A percentile compares a stretch with the other conserved stretches of the same genome.
Conservation (phyloP, 2,113 vertebrate genomes). For the Tetraodon nigroviridis region DNA sequence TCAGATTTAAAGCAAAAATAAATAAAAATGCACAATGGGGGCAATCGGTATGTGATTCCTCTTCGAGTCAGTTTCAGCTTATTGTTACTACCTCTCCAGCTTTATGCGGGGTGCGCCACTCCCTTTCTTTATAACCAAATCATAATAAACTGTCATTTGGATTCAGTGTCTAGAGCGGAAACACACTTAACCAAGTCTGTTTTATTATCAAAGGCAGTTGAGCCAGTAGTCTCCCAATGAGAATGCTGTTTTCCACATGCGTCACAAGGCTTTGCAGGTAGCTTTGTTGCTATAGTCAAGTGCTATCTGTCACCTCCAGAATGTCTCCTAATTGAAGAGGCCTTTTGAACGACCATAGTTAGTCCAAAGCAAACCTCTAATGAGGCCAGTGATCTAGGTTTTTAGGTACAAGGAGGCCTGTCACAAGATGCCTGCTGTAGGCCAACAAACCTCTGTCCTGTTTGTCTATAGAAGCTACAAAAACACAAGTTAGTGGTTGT, state of each 20-base stretch:
- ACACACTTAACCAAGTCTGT: neutral
- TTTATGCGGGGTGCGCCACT: conserved; percentile 34
- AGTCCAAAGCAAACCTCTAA: neutral
- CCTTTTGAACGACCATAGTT: conserved; percentile 1
- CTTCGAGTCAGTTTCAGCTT: conserved; percentile 14
- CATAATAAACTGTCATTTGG: conserved; percentile 46
- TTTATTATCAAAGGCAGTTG: too few species aligned
- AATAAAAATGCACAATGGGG: conserved; percentile 8
- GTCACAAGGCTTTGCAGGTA: conserved; percentile 3
- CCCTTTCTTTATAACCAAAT: conserved; percentile 33
- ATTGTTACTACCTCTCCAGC: conserved; percentile 32
- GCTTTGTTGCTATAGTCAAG: conserved; percentile 11
- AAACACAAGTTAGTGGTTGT: neutral
- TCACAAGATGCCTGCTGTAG: neutral
- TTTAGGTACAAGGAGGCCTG: neutral
- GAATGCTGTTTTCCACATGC: too few species aligned
- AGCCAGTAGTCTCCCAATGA: neutral
- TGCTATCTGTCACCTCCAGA: conserved; percentile 40
- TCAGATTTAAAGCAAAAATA: conserved; percentile 9
- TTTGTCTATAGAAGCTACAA: conserved; percentile 2
- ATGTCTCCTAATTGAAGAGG: conserved; percentile 20
- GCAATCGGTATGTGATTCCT: conserved; percentile 21
- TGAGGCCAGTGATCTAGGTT: neutral
- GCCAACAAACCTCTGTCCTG: neutral
- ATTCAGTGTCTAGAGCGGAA: conserved; percentile 7